Base-by-base conservation (phyloP, 1,140 invertebrate genomes). In the Augochlora pura region DNA sequence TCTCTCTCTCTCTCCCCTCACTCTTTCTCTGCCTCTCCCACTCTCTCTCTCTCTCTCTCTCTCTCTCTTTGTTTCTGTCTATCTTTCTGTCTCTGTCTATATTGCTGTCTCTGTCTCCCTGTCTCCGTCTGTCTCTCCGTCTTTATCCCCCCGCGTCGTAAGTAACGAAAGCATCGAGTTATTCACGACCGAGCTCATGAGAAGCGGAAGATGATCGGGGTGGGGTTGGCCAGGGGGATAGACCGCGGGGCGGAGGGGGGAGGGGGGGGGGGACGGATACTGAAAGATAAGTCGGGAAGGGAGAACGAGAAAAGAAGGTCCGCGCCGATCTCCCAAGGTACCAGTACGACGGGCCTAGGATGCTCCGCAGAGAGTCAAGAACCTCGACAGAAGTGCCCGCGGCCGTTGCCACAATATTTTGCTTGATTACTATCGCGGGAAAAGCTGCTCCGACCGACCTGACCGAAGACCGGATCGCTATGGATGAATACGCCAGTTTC, bases 331-430 rank as follows among this genome's bases (percentile, higher is more conserved):
- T 86, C n/a, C 66, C 66, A 52, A 83, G 80, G 78, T 83, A 85
- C 70, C 80, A 69, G 54, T 80, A 82, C 84, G 81, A 83, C 70
- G 81, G 68, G 79, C 81, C 73, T 67, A 57, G 54, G 49, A 71
- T 73, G 71, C 71, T 60, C 83, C 68, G 70, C 78, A 80, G 86
- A 91, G 86, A 91, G 88, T 90, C 89, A 90, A 90, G 88, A 90
- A 88, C 85, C 87, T 86, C 79, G 84, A 86, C 84, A 87, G 70
- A 78, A 87, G 82, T 86, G 88, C 88, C 87, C 70, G 86, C 86
- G 88, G 88, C 90, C 86, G 85, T 88, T 91, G 88, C 90, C 88
- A 89, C 88, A 91, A 93, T 91, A 91, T 91, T 92, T 92, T 91
- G 88, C 88, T 91, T 89, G 91, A 92, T 92, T 92, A 91, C 87